These are phyloP conservation scores for Papilio protenor DNA, from an alignment of 2,888 invertebrate genomes.

Conservation along the genomic window DNA sequence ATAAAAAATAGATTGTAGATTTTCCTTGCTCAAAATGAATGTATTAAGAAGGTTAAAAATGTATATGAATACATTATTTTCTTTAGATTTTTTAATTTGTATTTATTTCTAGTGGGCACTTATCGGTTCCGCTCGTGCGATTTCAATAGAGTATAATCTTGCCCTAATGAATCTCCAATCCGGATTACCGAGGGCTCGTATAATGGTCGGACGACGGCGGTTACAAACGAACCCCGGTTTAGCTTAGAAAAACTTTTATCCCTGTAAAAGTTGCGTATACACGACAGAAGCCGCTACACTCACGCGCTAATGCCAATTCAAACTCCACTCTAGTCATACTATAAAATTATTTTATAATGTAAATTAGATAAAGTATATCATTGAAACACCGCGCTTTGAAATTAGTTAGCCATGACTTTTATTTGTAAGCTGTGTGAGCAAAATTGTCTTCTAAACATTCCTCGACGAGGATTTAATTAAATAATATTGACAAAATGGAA, in stretches of 20 bases:
- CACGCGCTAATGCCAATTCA: neutral
- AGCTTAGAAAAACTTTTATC: conserved; percentile 78
- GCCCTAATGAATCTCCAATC: conserved; percentile 84
- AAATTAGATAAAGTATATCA: conserved; percentile 10
- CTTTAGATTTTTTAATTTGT: neutral
- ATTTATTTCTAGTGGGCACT: conserved; percentile 26
- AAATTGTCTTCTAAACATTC: conserved; percentile 9
- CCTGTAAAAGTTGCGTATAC: conserved; percentile 52
- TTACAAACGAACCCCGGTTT: conserved; percentile 71
- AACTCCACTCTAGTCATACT: neutral
- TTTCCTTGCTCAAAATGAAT: neutral
- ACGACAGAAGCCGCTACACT: conserved; percentile 38
- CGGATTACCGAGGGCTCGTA: conserved; percentile 79
- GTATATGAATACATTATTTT: neutral
- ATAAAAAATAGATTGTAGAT: neutral
- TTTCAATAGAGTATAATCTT: conserved; percentile 85
- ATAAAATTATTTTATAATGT: neutral
- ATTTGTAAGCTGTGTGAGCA: conserved; percentile 28
- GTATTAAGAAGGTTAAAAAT: neutral
- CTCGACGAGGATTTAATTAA: conserved; percentile 3
- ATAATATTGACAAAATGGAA: conserved; percentile 24
- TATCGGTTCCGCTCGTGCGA: conserved; percentile 64
- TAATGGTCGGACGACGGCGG: conserved; percentile 72
- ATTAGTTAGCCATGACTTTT: conserved; percentile 12
- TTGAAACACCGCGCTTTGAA: conserved; percentile 1